phyloP scores from a whole-genome alignment of 37 sponge, comb jelly and placozoan genomes.

The Dysidea cf. avara region DNA sequence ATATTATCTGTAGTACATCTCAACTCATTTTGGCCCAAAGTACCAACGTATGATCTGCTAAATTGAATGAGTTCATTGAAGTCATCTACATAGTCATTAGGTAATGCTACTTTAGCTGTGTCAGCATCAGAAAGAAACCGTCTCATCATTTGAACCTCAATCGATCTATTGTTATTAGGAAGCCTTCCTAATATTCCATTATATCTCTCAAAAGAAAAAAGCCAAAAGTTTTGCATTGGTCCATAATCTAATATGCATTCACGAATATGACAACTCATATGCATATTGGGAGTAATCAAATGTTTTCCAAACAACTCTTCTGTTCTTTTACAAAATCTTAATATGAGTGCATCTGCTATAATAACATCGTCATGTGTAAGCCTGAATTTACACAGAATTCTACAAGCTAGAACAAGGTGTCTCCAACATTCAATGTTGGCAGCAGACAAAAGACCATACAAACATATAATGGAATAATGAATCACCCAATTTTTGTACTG shows the following conservation, averaged over 20 bases:
- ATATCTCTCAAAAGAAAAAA: slow-evolving; percentile 40
- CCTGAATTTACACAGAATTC: slow-evolving; percentile 6
- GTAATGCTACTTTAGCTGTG: not conserved
- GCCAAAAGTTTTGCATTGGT: slow-evolving; percentile 29
- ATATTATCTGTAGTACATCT: not conserved
- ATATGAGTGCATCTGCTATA: slow-evolving; percentile 28
- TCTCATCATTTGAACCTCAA: slow-evolving; percentile 30
- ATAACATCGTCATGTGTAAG: slow-evolving; percentile 29
- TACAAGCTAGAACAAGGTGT: slow-evolving; percentile 52
- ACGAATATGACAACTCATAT: slow-evolving; percentile 30
- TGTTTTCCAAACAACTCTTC: slow-evolving; percentile 22
- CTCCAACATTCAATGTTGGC: slow-evolving; percentile 44
- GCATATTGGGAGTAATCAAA: slow-evolving; percentile 48
- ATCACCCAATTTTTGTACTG: slow-evolving; percentile 58
- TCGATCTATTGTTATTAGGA: slow-evolving; percentile 26
- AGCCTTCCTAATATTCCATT: slow-evolving; percentile 35
- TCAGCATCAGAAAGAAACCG: slow-evolving; percentile 9
- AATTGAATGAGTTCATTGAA: not conserved
- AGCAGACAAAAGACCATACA: not conserved
- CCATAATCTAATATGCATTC: slow-evolving; percentile 44
- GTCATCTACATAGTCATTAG: not conserved
- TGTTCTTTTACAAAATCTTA: slow-evolving; percentile 22
- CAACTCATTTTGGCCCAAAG: not conserved
- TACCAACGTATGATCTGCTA: not conserved
- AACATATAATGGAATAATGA: not conserved